Conservation (phyloP, 2,888 invertebrate species). For the Lobophora halterata region DNA sequence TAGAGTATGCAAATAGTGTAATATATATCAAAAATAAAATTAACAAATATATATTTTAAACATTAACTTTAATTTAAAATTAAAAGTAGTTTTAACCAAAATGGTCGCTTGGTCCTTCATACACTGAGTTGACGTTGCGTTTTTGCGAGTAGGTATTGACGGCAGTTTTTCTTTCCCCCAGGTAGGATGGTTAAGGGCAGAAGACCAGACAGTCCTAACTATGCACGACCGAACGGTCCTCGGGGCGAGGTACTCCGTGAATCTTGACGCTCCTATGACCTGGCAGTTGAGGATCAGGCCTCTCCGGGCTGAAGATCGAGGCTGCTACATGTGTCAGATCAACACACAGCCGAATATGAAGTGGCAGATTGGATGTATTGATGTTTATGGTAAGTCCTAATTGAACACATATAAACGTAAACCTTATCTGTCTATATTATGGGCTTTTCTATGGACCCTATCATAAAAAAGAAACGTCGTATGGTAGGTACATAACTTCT, state of each 20-base stretch:
- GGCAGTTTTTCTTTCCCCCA: slow-evolving; percentile 52
- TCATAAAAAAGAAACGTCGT: too few relatives aligned
- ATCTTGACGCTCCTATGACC: slow-evolving; percentile 89
- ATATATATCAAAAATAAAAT: too few relatives aligned
- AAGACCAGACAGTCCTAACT: slow-evolving; percentile 94
- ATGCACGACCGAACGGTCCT: slow-evolving; percentile 92
- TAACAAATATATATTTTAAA: too few relatives aligned
- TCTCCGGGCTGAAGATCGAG: slow-evolving; percentile 89
- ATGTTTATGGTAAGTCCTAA: slow-evolving; percentile 88
- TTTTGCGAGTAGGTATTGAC: background rate
- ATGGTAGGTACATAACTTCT: too few relatives aligned
- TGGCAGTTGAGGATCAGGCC: slow-evolving; percentile 93
- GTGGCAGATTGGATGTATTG: slow-evolving; percentile 92
- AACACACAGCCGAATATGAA: slow-evolving; percentile 92
- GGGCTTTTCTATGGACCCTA: too few relatives aligned
- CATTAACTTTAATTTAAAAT: too few relatives aligned
- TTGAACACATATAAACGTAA: background rate
- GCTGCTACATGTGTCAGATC: slow-evolving; percentile 96
- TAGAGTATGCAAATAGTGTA: too few relatives aligned
- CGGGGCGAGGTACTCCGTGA: slow-evolving; percentile 90
- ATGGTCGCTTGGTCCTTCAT: too few relatives aligned
- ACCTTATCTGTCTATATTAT: too few relatives aligned
- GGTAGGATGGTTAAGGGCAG: slow-evolving; percentile 95
- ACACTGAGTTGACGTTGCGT: too few relatives aligned
- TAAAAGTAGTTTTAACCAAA: too few relatives aligned